A percentile compares a stretch with the other conserved stretches of the same genome.
Evolutionary conservation across 2,888 invertebrate genomes (phyloP).

Genomic region (Drosophila putrida): DNA sequence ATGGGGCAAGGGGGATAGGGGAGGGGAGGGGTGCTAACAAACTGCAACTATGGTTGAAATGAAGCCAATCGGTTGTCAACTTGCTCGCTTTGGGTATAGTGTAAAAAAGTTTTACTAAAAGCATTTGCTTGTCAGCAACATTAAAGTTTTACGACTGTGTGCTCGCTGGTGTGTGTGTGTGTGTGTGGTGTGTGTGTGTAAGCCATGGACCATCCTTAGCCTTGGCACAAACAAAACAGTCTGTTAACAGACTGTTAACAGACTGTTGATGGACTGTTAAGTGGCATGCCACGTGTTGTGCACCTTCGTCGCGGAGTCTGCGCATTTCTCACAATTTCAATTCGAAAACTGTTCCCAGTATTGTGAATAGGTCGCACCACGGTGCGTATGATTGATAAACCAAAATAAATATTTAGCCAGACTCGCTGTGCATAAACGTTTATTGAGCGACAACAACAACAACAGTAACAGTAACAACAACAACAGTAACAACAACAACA

Average conservation of each 20-base stretch:
- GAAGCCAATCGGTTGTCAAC: slow-evolving; percentile 26
- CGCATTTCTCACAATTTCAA: slow-evolving; percentile 37
- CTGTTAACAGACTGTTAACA: slow-evolving; percentile 50
- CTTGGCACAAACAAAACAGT: slow-evolving; percentile 59
- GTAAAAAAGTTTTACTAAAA: slow-evolving; percentile 60
- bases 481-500: slow-evolving; percentile 19
- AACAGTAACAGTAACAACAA: slow-evolving; percentile 17
- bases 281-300: slow-evolving; percentile 61
- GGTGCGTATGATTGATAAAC: slow-evolving; percentile 81
- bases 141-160: slow-evolving; percentile 53
- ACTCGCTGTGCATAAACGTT: slow-evolving; percentile 69
- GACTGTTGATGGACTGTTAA: slow-evolving; percentile 45
- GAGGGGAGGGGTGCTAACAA: neutral
- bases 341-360: slow-evolving; percentile 62
- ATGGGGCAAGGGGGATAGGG: too few relatives aligned
- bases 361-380: slow-evolving; percentile 32
- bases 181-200: slow-evolving; percentile 17
- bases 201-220: slow-evolving; percentile 73
- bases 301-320: slow-evolving; percentile 55
- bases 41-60: slow-evolving; percentile 43
- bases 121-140: slow-evolving; percentile 75
- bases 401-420: slow-evolving; percentile 78
- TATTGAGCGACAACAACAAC: slow-evolving; percentile 45
- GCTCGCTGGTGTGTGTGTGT: slow-evolving; percentile 13
- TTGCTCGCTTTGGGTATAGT: slow-evolving; percentile 43